Evolutionary conservation across 2,797 vertebrate genomes (phyloP), one percentile per base, ranked within the genome.

Genomic region (Myotis daubentonii): DNA sequence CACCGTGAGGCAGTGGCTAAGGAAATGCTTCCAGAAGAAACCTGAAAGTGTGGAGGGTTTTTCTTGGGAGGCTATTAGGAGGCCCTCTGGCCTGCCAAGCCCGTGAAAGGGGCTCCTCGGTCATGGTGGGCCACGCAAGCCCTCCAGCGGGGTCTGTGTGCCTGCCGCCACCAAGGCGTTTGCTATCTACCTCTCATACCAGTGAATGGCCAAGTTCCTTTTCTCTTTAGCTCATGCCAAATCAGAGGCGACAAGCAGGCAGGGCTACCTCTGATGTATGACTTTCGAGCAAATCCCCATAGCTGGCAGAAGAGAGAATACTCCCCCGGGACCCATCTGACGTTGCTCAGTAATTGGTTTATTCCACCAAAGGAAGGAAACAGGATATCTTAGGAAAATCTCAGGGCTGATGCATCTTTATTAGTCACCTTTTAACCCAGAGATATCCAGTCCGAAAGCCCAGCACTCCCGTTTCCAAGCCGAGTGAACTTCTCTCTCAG

Each of bases 71-170:
- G 22, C 71, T 20, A 0, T 6, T 22, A 28, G 12, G 41, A 60
- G 12, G 10, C 11, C 22, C 10, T 23, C 3, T 10, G 60, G 47
- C 47, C 33, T 8, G 17, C 47, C 25, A 1, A 2, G 79, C 12
- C 33, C 1, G 0, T 23, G 38, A 16, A 33, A 19, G 74, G 28
- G 20, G 7, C 19, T 44, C 36, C 5, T 6, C n/a, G 28, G 7
- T 44, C n/a, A 1, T 5, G 0, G 0, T 1, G 28, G 84, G 47
- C 33, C 30, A 5, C 0, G 0, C 7, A 6, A 23, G 23, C n/a
- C 23, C 51, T 16, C 20, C 65, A 0, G 16, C 4, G 4, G 28
- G 10, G 62, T 11, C 30, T 57, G 3, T 12, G 4, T 0, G 0
- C 19, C 17, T 3, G 36, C 19, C 0, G 3, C 65, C 6, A 4